These are phyloP conservation scores for Sycobia sp. DNA, from an alignment of 1,140 invertebrate species.

Conservation along the genomic window DNA sequence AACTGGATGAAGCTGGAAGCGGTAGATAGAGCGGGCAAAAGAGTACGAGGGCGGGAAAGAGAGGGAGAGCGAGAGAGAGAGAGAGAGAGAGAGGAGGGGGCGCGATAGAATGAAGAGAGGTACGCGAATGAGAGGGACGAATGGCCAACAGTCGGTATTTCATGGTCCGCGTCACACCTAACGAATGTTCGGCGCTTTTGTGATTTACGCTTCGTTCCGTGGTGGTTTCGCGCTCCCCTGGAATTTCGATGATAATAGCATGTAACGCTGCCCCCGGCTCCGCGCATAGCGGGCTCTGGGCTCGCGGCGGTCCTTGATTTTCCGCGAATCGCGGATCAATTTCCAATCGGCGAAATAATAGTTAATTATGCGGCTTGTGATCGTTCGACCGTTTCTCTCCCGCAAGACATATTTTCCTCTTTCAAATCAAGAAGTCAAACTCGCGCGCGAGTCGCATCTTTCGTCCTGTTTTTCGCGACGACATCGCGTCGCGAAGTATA, in stretches of 20 bases:
- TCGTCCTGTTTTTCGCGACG: no score
- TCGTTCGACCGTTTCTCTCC: no score
- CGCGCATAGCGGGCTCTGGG: not conserved
- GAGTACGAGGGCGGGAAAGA: not conserved
- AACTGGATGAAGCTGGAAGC: not conserved
- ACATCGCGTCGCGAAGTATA: no score
- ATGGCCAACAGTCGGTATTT: constrained; percentile 39
- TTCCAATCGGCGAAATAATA: not conserved
- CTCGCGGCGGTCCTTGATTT: not conserved
- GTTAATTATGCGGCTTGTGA: no score
- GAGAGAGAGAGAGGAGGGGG: not conserved
- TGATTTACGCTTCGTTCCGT: constrained; percentile 58
- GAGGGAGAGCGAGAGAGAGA: constrained; percentile 23
- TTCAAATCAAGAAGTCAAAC: no score
- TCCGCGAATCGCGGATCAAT: not conserved
- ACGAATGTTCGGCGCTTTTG: constrained; percentile 57
- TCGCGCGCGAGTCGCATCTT: no score
- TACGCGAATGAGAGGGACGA: not conserved
- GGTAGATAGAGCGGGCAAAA: constrained; percentile 28
- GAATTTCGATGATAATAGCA: constrained; percentile 15
- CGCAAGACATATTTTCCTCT: no score
- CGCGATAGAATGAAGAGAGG: not conserved
- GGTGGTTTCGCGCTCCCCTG: not conserved
- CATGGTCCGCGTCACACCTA: constrained; percentile 55
- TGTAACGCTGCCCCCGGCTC: not conserved